phyloP scores from a whole-genome alignment of 2,888 invertebrate species.

The Myathropa florea region DNA sequence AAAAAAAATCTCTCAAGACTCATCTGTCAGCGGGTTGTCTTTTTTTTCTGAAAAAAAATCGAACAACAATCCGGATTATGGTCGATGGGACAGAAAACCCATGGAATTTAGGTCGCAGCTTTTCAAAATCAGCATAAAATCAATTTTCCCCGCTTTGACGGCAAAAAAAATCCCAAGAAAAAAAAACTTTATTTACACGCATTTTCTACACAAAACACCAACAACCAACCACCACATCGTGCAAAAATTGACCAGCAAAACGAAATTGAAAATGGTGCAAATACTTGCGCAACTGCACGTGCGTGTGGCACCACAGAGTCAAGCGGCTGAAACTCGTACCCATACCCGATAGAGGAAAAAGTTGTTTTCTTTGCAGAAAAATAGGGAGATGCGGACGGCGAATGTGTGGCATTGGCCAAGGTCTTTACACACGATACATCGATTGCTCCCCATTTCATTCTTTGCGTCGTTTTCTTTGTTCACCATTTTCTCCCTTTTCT shows the following conservation, averaged over 20 bases:
- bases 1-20: too few species aligned
- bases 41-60: neutral
- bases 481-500: neutral
- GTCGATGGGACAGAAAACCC: neutral
- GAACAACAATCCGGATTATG: neutral
- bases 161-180: neutral
- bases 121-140: slow-evolving; percentile 33
- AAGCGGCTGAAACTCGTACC: neutral
- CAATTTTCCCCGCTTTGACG: neutral
- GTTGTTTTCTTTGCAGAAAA: slow-evolving; percentile 12
- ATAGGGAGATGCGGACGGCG: neutral
- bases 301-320: slow-evolving; percentile 30
- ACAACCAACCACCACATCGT: neutral
- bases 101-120: slow-evolving; percentile 19
- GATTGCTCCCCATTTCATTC: neutral
- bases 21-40: neutral
- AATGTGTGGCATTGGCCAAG: slow-evolving; percentile 35
- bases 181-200: slow-evolving; percentile 15
- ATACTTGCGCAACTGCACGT: slow-evolving; percentile 46
- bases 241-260: neutral
- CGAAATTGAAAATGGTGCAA: slow-evolving; percentile 24
- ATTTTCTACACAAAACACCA: neutral
- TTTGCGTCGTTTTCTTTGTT: neutral
- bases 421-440: slow-evolving; percentile 4
- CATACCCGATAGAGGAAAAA: slow-evolving; percentile 8